Evolutionary conservation across 2,888 invertebrate species (phyloP), one percentile per base, ranked within the genome.

Genomic region (Hydroisotoma schaefferi): DNA sequence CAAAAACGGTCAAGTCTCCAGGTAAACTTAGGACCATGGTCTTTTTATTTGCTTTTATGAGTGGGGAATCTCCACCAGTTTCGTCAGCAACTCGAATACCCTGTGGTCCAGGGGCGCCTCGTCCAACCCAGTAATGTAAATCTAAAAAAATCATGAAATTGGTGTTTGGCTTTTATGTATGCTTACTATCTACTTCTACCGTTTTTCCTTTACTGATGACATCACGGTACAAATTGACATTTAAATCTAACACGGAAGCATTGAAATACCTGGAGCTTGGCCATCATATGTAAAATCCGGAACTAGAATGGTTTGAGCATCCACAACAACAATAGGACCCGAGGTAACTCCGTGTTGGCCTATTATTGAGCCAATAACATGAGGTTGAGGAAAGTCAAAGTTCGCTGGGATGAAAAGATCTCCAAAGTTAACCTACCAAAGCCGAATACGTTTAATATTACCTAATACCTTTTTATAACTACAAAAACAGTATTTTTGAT

Each of bases 121-220:
- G 81, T 1, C 94, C 94, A 66, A 90, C 91, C 91, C 93, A 93
- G 79, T 94, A 94, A 79, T 93, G 92, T 1, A 92, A 92, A 78
- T 94, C 93, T 91, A 81, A 10, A 79, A 75, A 68, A 51, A 69
- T 55, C 15, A 43, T 10, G 33, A 33, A 33, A 33, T 10, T 10
- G 33, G 33, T 33, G 6, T 10, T 33, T 10, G 15, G n/a, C n/a
- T n/a, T n/a, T n/a, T n/a, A n/a, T n/a, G n/a, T n/a, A n/a, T n/a
- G n/a, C n/a, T n/a, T n/a, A n/a, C n/a, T n/a, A n/a, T n/a, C n/a
- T n/a, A n/a, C n/a, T 33, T 33, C 33, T 33, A 33, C 33, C 8
- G 15, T 8, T 33, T 33, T 15, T 33, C 8, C 33, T 33, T 15
- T 33, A 33, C n/a, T n/a, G n/a, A n/a, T n/a, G n/a, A n/a, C n/a